Conservation (phyloP, 2,888 invertebrate species). For the Siphlonurus alternatus region DNA sequence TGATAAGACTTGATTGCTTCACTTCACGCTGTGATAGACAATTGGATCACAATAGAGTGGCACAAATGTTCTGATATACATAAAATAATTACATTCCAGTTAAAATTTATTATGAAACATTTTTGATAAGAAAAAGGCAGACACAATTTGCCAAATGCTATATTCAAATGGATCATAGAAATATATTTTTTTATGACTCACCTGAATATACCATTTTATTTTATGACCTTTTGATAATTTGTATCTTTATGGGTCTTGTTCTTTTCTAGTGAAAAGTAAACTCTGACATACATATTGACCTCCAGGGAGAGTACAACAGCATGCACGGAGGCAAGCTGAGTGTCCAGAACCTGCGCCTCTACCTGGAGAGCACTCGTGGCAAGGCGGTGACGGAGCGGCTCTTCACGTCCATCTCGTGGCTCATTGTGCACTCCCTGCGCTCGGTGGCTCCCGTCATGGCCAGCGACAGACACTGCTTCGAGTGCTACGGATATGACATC, state of each 20-base stretch:
- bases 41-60: no score
- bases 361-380: constrained; percentile 79
- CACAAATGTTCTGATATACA: no score
- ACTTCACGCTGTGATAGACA: no score
- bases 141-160: no score
- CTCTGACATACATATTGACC: constrained; percentile 9
- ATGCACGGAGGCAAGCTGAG: constrained; percentile 92
- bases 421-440: constrained; percentile 83
- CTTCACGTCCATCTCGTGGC: constrained; percentile 76
- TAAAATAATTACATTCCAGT: no score
- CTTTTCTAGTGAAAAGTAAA: background rate
- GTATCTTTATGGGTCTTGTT: background rate
- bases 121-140: no score
- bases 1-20: no score
- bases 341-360: constrained; percentile 74
- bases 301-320: constrained; percentile 78
- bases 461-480: constrained; percentile 81
- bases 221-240: no score
- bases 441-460: constrained; percentile 87
- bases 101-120: no score
- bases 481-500: constrained; percentile 92
- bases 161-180: no score
- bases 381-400: constrained; percentile 74
- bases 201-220: no score
- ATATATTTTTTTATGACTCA: no score